Conservation (phyloP, 2,888 invertebrate species). For the Nomada fabriciana region DNA sequence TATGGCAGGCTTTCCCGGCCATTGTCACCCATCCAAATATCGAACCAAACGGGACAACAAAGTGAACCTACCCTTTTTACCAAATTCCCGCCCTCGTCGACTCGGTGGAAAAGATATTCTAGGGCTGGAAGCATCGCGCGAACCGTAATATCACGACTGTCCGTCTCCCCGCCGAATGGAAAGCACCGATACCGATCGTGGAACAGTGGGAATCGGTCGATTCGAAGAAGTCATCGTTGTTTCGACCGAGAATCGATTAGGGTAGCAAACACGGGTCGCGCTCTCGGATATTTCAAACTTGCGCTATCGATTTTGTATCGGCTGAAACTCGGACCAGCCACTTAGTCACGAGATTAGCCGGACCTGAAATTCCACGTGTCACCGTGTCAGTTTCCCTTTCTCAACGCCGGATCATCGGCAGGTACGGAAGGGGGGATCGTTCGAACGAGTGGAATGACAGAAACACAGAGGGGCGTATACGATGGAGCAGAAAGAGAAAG, state of each 20-base stretch:
- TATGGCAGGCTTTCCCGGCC: conserved; percentile 49
- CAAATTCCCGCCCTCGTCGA: too few species aligned
- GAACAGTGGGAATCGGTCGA: not conserved
- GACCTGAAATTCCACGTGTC: conserved; percentile 70
- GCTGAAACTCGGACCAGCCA: conserved; percentile 60
- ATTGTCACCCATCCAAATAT: conserved; percentile 26
- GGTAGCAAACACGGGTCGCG: not conserved
- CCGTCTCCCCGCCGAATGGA: too few species aligned
- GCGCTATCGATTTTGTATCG: conserved; percentile 58
- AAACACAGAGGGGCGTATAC: conserved; percentile 57
- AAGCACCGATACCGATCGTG: not conserved
- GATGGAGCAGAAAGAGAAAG: conserved; percentile 19
- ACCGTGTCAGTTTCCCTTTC: conserved; percentile 47
- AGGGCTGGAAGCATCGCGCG: too few species aligned
- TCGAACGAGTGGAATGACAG: conserved; percentile 65
- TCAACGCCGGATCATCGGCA: conserved; percentile 29
- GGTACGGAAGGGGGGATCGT: conserved; percentile 46
- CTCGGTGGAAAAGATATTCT: not conserved
- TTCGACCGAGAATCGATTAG: conserved; percentile 1
- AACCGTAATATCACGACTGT: too few species aligned
- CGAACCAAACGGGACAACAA: not conserved
- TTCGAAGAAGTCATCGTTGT: conserved; percentile 8
- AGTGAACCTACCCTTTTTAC: not conserved
- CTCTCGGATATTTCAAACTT: conserved; percentile 36
- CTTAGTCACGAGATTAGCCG: conserved; percentile 72